Evolutionary conservation across 1,140 invertebrate species (phyloP), one percentile per base, ranked within the genome.

Genomic region (Bombus confusus): DNA sequence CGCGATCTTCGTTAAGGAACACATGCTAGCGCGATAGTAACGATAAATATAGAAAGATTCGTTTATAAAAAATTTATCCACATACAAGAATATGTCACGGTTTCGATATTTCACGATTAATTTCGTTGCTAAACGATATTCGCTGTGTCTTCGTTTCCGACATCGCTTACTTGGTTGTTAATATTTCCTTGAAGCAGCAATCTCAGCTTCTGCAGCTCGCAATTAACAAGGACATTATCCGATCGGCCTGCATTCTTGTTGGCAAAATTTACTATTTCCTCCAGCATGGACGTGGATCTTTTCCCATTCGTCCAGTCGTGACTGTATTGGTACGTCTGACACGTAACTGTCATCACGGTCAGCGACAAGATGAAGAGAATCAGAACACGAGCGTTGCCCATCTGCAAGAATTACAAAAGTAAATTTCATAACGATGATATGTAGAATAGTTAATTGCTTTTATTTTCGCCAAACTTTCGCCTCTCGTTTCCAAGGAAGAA

Each of bases 231-330:
- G 28, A 64, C 41, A 64, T 72, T 80, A 41, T 85, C 77, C 72
- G 37, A 80, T 85, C 80, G 83, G 39, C 10, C 31, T 15, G 57
- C 13, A 62, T 73, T 80, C 28, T 76, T 85, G 57, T 75, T 18
- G 8, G 28, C 37, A 15, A 62, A 47, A 69, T 82, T 79, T 5
- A 59, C n/a, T 22, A 66, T 25, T 9, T 86, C 88, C 18, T 86
- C 72, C 39, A 85, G 28, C 15, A n/a, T 64, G 25, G 75, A 47
- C 22, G 41, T 75, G 18, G 84, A 89, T 41, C 87, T 80, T 85
- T 97, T 97, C 8, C 97, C 97, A 91, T 97, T 97, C 57, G 96
- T 97, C 97, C 97, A 97, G n/a, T 97, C 97, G 0, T 96, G 94
- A 59, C 96, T 97, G 91, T 97, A 97, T 89, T 97, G 97, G 93